phyloP scores from a whole-genome alignment of 2,888 invertebrate species.

The Chrysolina haemoptera region DNA sequence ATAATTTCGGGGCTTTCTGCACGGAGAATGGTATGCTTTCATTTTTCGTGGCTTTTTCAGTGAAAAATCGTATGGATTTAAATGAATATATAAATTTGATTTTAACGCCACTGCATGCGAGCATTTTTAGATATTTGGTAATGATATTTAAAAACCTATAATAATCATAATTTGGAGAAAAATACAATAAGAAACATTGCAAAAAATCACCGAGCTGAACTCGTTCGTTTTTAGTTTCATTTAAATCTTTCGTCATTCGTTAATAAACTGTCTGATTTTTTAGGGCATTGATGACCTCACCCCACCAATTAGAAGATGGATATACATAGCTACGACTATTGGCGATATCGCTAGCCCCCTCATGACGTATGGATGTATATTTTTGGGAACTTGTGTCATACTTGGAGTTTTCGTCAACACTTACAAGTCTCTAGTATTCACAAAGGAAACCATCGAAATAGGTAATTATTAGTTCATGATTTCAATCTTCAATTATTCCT shows the following conservation, averaged over 20 bases:
- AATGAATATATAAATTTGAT: too few species aligned
- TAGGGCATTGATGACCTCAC: conserved; percentile 86
- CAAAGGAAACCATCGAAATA: conserved; percentile 83
- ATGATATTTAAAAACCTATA: too few species aligned
- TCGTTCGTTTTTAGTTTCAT: background rate
- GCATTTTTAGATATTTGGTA: too few species aligned
- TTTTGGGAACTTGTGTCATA: conserved; percentile 78
- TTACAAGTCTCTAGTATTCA: conserved; percentile 83
- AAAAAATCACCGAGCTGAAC: too few species aligned
- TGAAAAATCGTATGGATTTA: too few species aligned
- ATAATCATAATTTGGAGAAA: too few species aligned
- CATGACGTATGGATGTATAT: conserved; percentile 81
- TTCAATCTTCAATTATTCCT: too few species aligned
- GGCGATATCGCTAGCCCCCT: conserved; percentile 81
- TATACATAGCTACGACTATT: conserved; percentile 85
- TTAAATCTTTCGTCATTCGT: conserved; percentile 11
- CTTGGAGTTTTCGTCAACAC: conserved; percentile 79
- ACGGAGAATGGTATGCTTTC: too few species aligned
- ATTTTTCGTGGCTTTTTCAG: too few species aligned
- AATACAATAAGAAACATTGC: too few species aligned
- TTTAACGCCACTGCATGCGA: too few species aligned
- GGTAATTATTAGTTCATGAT: conserved; percentile 67
- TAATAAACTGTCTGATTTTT: conserved; percentile 42
- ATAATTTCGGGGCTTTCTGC: too few species aligned
- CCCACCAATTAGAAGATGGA: conserved; percentile 85